Conservation (phyloP, 2,113 vertebrate species). For the Cinclus mexicanus region DNA sequence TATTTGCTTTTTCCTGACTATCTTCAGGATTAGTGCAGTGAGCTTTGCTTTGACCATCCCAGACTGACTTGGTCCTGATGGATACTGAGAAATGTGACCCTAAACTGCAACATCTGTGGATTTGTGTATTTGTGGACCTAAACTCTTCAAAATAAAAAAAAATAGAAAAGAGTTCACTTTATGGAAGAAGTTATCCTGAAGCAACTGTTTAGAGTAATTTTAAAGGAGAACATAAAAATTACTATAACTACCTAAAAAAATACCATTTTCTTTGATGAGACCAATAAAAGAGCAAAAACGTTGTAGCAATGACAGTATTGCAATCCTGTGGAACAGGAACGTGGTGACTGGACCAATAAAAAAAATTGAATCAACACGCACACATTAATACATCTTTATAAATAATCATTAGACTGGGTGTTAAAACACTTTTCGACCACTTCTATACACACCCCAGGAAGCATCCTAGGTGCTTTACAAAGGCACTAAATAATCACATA, state of each 20-base stretch:
- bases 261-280: neutral
- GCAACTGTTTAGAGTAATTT: neutral
- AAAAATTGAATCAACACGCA: fast-evolving
- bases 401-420: neutral
- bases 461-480: neutral
- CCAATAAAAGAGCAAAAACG: neutral
- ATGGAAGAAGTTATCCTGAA: neutral
- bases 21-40: neutral
- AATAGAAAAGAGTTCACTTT: neutral
- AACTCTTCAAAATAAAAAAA: neutral
- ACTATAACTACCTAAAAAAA: neutral
- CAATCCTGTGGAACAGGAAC: neutral
- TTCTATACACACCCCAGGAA: no score
- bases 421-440: neutral
- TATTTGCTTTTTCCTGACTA: neutral
- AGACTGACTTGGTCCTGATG: neutral
- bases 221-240: neutral
- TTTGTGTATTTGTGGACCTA: neutral
- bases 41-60: neutral
- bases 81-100: neutral
- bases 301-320: neutral
- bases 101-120: neutral
- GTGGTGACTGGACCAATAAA: fast-evolving
- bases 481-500: neutral
- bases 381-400: neutral